Evolutionary conservation across 2,888 invertebrate genomes (phyloP), one percentile per base, ranked within the genome.

Genomic region (Pyrochroa serraticornis): DNA sequence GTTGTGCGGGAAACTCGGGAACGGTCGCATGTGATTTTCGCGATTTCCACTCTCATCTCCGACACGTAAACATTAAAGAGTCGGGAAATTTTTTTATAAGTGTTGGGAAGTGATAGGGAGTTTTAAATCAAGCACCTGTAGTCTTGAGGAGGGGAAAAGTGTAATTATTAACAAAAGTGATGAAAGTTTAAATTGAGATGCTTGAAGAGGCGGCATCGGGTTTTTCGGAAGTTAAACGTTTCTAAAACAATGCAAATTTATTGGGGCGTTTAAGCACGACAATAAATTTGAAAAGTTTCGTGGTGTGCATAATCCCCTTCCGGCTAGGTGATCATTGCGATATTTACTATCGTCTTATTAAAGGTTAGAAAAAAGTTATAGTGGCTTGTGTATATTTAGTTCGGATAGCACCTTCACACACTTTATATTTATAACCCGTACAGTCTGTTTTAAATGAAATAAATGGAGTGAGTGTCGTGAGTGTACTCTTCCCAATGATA

Each of bases 401-500:
- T 56, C 36, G 43, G 57, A 58, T 63, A 50, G 61, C 58, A 65
- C 67, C 66, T 67, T 68, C 65, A 61, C 66, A 65, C 63, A 62
- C 52, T 55, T 68, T 63, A 45, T 67, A 66, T 65, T 66, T 67
- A 64, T 66, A 66, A 58, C 65, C 53, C 41, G 55, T 49, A 58
- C 51, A 61, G 39, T 58, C 58, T 39, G 58, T 57, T 58, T 61
- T 58, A 33, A 47, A 65, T 44, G 56, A 60, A 62, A 67, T 67
- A 64, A 70, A 69, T 69, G 70, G 63, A 68, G 65, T 68, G 65
- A 64, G 58, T 56, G 51, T 49, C 36, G 60, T 60, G 59, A 60
- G 45, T 49, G 59, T 60, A 59, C 51, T 44, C 61, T 65, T 60
- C 70, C 69, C 67, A 60, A 72, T 71, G 72, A 60, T 70, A 71